Evolutionary conservation across 1,140 invertebrate species (phyloP), one percentile per base, ranked within the genome.

Genomic region (Tetraneura akinire): DNA sequence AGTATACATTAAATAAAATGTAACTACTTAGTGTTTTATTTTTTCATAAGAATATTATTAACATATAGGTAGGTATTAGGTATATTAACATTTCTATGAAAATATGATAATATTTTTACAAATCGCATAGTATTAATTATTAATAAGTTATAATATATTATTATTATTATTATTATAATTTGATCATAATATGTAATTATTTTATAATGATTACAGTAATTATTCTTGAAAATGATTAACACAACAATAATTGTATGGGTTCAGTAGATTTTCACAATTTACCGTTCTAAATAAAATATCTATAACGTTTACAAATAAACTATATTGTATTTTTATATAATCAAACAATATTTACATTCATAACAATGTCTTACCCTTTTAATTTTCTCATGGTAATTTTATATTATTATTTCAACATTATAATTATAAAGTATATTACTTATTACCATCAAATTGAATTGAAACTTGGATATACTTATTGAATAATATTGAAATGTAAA

Each of bases 71-170:
- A n/a, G n/a, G n/a, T n/a, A n/a, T n/a, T n/a, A 16, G 47, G 42
- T 68, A 18, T 70, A 29, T 70, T 49, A 26, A 70, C 66, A 49
- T 70, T 3, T 10, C 45, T n/a, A 70, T 70, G 66, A 26, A 70
- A 70, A 70, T 70, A 70, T 70, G 21, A 49, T 70, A 66, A 6
- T 45, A 32, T 70, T 70, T 49, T 70, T 70, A 70, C 66, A 70
- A 29, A 26, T 26, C 26, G 21, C 18, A 49, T 21, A 49, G 29
- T 60, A 29, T 70, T 66, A 49, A 47, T 68, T 0, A 68, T 3
- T 23, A 47, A 68, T 68, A 68, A 23, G 9, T 64, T 64, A 37
- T 18, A 14, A 29, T 13, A 26, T 9, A 18, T 18, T 18, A 5
- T 49, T 70, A 14, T 70, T 49, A 70, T 70, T 16, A 49, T 70